Conservation (phyloP, 2,888 invertebrate genomes). For the Archaeoteleia sp. region DNA sequence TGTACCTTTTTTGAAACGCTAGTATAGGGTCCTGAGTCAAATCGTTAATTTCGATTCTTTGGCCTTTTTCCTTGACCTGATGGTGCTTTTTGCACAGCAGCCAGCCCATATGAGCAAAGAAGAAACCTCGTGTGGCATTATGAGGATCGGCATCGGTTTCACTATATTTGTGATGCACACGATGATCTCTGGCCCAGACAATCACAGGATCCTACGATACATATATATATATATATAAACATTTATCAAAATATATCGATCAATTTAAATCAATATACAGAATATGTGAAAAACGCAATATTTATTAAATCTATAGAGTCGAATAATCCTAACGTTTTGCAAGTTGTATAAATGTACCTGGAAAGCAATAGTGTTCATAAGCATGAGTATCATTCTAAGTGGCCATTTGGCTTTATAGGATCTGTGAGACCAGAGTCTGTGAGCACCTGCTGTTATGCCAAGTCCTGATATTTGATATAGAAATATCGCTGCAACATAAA, state of each 20-base stretch:
- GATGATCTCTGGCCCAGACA: conserved; percentile 86
- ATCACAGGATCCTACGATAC: conserved; percentile 80
- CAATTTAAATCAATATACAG: no score
- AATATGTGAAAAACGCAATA: no score
- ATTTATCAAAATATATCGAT: no score
- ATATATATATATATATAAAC: background rate
- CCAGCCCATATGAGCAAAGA: conserved; percentile 98
- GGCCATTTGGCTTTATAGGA: conserved; percentile 97
- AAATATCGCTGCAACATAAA: conserved; percentile 79
- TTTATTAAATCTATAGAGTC: no score
- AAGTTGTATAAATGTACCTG: conserved; percentile 87
- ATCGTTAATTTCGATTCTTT: conserved; percentile 89
- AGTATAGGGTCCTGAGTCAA: conserved; percentile 87
- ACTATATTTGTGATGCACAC: conserved; percentile 94
- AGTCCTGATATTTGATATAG: conserved; percentile 87
- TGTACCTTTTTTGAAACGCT: conserved; percentile 89
- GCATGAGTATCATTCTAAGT: conserved; percentile 84
- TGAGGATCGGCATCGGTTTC: conserved; percentile 97
- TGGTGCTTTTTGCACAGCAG: conserved; percentile 92
- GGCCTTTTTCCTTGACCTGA: conserved; percentile 90
- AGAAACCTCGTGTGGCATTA: conserved; percentile 93
- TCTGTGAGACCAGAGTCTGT: conserved; percentile 96
- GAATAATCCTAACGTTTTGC: no score
- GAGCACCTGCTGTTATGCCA: conserved; percentile 97
- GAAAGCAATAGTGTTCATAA: conserved; percentile 93